Conservation (phyloP, 1,140 invertebrate species). For the Manduca sexta region DNA sequence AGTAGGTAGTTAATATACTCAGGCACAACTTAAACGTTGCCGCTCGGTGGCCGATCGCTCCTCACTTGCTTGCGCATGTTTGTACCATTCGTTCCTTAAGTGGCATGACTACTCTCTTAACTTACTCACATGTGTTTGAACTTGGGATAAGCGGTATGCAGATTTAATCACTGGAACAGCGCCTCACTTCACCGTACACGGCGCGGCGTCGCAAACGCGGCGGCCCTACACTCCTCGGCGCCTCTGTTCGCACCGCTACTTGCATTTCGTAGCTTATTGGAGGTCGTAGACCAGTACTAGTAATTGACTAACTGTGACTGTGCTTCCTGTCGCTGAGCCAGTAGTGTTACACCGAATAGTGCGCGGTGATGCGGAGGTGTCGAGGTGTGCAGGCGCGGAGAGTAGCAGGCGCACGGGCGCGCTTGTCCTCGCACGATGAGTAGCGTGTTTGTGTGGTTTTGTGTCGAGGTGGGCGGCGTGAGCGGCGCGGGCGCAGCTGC, state of each 20-base stretch:
- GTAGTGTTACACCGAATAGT: slow-evolving; percentile 6
- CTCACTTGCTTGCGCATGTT: slow-evolving; percentile 62
- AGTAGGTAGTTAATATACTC: slow-evolving; percentile 8
- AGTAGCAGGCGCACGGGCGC: slow-evolving; percentile 33
- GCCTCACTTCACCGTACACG: slow-evolving; percentile 50
- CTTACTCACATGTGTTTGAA: slow-evolving; percentile 61
- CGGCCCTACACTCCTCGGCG: slow-evolving; percentile 48
- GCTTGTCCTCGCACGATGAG: slow-evolving; percentile 59
- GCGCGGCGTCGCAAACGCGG: slow-evolving; percentile 56
- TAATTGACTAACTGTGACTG: slow-evolving; percentile 20
- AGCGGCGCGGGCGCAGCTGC: slow-evolving; percentile 63
- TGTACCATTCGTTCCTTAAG: slow-evolving; percentile 59
- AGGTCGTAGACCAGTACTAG: neutral
- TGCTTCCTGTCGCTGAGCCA: slow-evolving; percentile 1
- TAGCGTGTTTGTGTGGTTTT: slow-evolving; percentile 72
- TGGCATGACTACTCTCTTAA: slow-evolving; percentile 62
- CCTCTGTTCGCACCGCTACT: slow-evolving; percentile 48
- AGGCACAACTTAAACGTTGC: slow-evolving; percentile 57
- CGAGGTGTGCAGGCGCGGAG: neutral
- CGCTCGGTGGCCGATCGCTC: slow-evolving; percentile 61
- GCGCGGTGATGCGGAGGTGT: slow-evolving; percentile 22
- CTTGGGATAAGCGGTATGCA: slow-evolving; percentile 64
- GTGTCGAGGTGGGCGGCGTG: slow-evolving; percentile 71
- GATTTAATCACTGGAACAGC: slow-evolving; percentile 53
- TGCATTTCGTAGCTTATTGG: slow-evolving; percentile 10